A percentile compares a stretch with the other conserved stretches of the same genome.
Evolutionary conservation across 2,113 vertebrate species (phyloP).

Genomic region (Lasiurus borealis): DNA sequence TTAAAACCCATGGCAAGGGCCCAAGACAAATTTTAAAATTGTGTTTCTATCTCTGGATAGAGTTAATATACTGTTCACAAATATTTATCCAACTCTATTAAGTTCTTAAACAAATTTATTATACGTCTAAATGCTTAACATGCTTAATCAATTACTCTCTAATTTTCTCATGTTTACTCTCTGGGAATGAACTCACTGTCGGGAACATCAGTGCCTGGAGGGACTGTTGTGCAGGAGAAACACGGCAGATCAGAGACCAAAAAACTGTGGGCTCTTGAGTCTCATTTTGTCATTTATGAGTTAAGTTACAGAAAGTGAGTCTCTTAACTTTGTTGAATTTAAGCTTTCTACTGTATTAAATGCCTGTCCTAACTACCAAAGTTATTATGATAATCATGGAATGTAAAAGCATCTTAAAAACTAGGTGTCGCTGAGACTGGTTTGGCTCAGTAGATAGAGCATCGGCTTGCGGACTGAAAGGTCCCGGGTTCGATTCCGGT

Average conservation of each 20-base stretch:
- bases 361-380: background rate
- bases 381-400: background rate
- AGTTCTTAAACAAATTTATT: background rate
- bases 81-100: conserved; percentile 1
- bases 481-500: too few species aligned
- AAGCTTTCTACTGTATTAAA: background rate
- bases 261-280: background rate
- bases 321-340: background rate
- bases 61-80: conserved; percentile 47
- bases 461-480: too few species aligned
- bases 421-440: too few species aligned
- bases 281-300: background rate
- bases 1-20: background rate
- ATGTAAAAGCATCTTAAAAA: conserved; percentile 27
- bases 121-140: conserved; percentile 13
- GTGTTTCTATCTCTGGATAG: conserved; percentile 14
- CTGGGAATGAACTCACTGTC: background rate
- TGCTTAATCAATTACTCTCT: conserved; percentile 3
- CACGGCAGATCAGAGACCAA: background rate
- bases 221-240: background rate
- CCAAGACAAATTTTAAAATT: conserved; percentile 10
- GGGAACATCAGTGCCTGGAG: background rate
- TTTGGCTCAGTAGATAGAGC: too few species aligned
- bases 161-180: background rate
- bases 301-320: background rate